A percentile compares a stretch with the other conserved stretches of the same genome.
Conservation (phyloP, 2,888 invertebrate genomes). For the Phymatocera aterrima region DNA sequence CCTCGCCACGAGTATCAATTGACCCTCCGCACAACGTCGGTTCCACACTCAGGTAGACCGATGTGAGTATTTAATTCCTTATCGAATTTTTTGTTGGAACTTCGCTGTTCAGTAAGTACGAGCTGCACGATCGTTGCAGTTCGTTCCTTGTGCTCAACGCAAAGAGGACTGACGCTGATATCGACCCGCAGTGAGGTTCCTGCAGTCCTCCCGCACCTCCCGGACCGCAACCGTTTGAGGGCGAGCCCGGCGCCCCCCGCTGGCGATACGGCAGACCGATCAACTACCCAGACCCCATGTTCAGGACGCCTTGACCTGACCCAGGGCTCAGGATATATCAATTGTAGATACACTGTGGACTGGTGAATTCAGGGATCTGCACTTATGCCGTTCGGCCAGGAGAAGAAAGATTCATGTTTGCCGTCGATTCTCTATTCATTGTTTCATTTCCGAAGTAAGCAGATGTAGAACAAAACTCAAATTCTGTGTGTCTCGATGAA, state of each 20-base stretch:
- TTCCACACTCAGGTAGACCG: neutral
- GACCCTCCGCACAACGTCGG: neutral
- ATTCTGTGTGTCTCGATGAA: no score
- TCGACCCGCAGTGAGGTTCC: constrained; percentile 67
- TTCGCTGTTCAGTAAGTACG: neutral
- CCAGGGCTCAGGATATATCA: constrained; percentile 1
- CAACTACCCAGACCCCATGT: constrained; percentile 2
- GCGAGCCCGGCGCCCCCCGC: constrained; percentile 34
- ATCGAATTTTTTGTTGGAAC: neutral
- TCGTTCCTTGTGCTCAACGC: constrained; percentile 76
- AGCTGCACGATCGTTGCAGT: constrained; percentile 71
- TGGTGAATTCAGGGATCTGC: no score
- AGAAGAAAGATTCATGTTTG: no score
- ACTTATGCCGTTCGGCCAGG: no score
- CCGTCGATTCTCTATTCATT: no score
- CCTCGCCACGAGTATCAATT: neutral
- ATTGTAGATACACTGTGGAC: neutral
- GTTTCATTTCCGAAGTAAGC: no score
- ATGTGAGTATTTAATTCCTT: neutral
- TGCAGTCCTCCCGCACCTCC: constrained; percentile 59
- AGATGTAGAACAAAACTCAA: no score
- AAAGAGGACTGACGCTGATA: constrained; percentile 78
- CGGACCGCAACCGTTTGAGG: constrained; percentile 61
- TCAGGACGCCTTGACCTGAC: constrained; percentile 21
- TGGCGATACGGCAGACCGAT: neutral